Conservation (phyloP, 2,888 invertebrate genomes). For the Steromphala cineraria region DNA sequence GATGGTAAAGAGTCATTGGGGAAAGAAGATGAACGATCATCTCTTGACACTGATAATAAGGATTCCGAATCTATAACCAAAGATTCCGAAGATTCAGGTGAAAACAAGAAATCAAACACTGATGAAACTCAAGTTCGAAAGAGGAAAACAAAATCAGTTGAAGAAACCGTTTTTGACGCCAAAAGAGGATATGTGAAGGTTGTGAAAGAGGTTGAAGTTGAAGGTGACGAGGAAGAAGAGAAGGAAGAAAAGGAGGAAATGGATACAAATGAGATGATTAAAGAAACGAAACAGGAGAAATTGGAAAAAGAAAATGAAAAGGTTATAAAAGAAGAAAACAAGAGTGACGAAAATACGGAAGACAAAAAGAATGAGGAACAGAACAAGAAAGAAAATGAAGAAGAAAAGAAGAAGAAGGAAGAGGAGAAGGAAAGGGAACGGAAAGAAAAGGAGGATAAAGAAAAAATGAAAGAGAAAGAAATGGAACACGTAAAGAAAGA, state of each 20-base stretch:
- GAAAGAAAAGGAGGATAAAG: not conserved
- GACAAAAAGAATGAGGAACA: not conserved
- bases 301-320: not conserved
- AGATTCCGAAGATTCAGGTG: not conserved
- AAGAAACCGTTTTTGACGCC: not conserved
- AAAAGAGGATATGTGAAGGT: conserved; percentile 7
- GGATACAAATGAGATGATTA: not conserved
- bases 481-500: not conserved
- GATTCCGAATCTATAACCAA: no score
- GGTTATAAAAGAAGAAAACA: not conserved
- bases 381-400: not conserved
- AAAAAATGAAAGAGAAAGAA: conserved; percentile 13
- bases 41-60: no score
- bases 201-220: conserved; percentile 22
- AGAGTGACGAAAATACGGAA: not conserved
- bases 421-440: not conserved
- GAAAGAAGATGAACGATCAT: no score
- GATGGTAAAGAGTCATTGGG: no score
- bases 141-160: not conserved
- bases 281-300: not conserved
- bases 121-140: no score
- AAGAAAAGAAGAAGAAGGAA: not conserved
- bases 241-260: not conserved
- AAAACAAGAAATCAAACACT: not conserved
- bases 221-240: not conserved